Evolutionary conservation across 2,113 vertebrate genomes (phyloP), one percentile per base, ranked within the genome.

Genomic region (Platysternon megacephalum): DNA sequence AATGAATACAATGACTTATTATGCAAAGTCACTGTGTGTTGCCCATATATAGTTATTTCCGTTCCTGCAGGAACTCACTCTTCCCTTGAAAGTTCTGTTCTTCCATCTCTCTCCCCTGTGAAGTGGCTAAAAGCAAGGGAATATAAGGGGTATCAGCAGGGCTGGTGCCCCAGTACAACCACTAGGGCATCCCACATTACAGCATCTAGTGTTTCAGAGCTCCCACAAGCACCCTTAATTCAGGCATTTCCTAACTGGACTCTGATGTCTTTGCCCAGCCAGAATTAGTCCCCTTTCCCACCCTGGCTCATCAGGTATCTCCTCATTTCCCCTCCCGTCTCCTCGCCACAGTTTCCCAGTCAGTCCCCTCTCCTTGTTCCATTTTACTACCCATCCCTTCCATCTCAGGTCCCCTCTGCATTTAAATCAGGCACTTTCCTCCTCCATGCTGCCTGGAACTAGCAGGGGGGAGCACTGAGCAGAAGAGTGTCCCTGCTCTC

Each of bases 1-100:
- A 51, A 29, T 61, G 8, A 68, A 82, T 58, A 0, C 56, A 61
- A 32, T 68, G 65, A 68, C 65, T n/a, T 65, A 0, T 49, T 24
- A 87, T 32, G 49, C 53, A 48, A 87, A 78, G 76, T 6, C 1
- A 17, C 22, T 26, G 72, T 26, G 42, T 22, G 12, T 1, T 39
- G 0, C 2, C 29, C 52, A 48, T 89, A 53, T 55, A 61, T 24
- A 82, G 83, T 87, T 51, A 65, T 58, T 84, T 46, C 16, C 5
- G 4, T 35, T 94, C 74, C 65, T 81, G 76, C 46, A 87, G n/a
- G 49, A 85, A 81, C 26, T 65, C 65, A 12, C 86, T 51, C 55
- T 76, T 86, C 89, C 68, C 85, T 94, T 10, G 14, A 3, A 81
- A 21, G 52, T 46, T 22, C 44, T 92, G 92, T 88, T 53, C n/a